Evolutionary conservation across 2,888 invertebrate species (phyloP), one percentile per base, ranked within the genome.

Genomic region (Cosmorhoe ocellata): DNA sequence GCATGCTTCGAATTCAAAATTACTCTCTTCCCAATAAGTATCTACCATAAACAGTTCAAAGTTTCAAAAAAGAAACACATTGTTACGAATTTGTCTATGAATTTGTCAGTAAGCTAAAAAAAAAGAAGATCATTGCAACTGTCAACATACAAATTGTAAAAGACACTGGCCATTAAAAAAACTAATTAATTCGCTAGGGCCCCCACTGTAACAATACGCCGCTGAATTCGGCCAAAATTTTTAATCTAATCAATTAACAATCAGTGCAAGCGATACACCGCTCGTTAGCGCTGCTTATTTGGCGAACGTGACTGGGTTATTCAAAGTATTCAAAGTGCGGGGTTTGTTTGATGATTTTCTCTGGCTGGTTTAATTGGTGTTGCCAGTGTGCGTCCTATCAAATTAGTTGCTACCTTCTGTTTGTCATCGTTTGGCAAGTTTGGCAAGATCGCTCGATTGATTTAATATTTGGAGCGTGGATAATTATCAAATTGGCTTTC

Each of bases 201-300:
- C 71, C n/a, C 81, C 76, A 76, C 61, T 59, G 74, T 76, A 76
- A 86, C 86, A 87, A 87, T 87, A 78, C 79, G 72, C 76, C 67
- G 73, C 36, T 50, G 81, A 80, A 83, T 88, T 84, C 80, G 82
- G 74, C 68, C 80, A 79, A 87, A 84, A 76, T 87, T 90, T 89
- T 87, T 89, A 91, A 91, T 90, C 84, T 80, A 89, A 90, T 90
- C 90, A 90, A 90, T 90, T 90, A 90, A 83, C 90, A 91, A 91
- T 91, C 91, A 91, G 86, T 82, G 88, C 85, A 84, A 89, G 78
- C 86, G 87, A 89, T 87, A 89, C 82, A 84, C 82, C 82, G 84
- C 88, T 89, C 85, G 89, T 90, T 89, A 88, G 81, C 78, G 74
- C 81, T 85, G 84, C 80, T 88, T 90, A 90, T 90, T 89, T 87